Conservation (phyloP, 2,113 vertebrate genomes). For the Brachyistius frenatus region DNA sequence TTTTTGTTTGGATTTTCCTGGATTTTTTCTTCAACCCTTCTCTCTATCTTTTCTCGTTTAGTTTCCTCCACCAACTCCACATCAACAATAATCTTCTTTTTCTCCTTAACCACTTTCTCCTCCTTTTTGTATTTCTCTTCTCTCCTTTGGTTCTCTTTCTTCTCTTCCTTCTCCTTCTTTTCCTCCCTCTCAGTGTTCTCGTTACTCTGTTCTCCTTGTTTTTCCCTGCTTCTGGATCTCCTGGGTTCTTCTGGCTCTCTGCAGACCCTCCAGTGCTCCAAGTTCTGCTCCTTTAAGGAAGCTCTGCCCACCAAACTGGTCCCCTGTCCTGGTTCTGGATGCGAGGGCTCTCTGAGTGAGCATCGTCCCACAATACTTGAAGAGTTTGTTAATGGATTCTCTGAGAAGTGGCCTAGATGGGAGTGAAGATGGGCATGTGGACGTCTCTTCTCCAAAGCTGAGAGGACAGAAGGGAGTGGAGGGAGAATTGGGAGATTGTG, state of each 20-base stretch:
- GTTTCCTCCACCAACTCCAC: conserved; percentile 33
- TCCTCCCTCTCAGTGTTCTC: conserved; percentile 38
- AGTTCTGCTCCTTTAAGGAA: conserved; percentile 80
- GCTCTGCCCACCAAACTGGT: conserved; percentile 66
- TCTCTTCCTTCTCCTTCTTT: conserved; percentile 35
- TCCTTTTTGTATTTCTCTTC: conserved; percentile 42
- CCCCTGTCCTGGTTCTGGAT: conserved; percentile 53
- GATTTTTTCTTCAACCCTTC: conserved; percentile 18
- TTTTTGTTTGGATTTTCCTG: conserved; percentile 42
- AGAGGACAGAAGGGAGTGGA: conserved; percentile 82
- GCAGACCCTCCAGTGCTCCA: conserved; percentile 83
- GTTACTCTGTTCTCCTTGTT: conserved; percentile 44
- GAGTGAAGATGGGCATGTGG: conserved; percentile 61
- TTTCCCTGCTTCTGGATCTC: conserved; percentile 65
- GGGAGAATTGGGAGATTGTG: conserved; percentile 87
- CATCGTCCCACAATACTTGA: conserved; percentile 73
- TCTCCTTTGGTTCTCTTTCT: conserved; percentile 15
- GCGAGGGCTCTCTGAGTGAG: conserved; percentile 77
- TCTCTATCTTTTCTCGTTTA: conserved; percentile 49
- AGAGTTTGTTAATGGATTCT: conserved; percentile 71
- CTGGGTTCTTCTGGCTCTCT: conserved; percentile 74
- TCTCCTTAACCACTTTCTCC: conserved; percentile 29
- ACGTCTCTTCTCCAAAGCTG: conserved; percentile 79
- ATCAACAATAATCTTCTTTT: background rate
- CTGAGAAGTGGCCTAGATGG: conserved; percentile 74